Base-by-base conservation (phyloP, 1,140 invertebrate genomes). In the Tribolium madens region DNA sequence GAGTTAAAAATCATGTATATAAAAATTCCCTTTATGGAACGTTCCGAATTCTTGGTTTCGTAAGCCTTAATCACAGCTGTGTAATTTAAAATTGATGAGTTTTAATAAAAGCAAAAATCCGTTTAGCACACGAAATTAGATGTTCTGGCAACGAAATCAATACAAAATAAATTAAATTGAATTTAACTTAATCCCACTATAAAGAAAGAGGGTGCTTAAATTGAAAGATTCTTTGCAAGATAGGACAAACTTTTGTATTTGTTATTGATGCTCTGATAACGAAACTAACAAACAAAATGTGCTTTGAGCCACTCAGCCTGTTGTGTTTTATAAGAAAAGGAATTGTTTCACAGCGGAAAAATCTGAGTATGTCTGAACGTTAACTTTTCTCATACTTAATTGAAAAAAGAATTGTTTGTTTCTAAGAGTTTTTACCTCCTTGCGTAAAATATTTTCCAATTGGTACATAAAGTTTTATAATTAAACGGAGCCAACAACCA, bases 261-360 rank as follows among this genome's bases (percentile, higher is more conserved):
- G 53, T 60, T 60, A 60, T 60, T 60, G 53, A 60, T 60, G 53
- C 18, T 60, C n/a, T 60, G 53, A 60, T 60, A 60, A 60, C 53
- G 53, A 60, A 17, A 60, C 53, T 60, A 60, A 60, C 53, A 60
- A 60, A 21, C 53, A 13, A 60, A 60, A 60, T 31, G 53, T 31
- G 18, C 53, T 60, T 47, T 60, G 53, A 60, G 21, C 26, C 18
- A 10, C 53, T 26, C 53, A 26, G 21, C 50, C 21, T 17, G 10
- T 18, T 26, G 53, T 26, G 53, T 60, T 21, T 60, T 7, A 53
- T 53, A 53, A 12, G 50, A 14, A 53, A 7, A 53, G 14, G 15
- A 10, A 57, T 21, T 57, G 17, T 57, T 18, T 4, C 18, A 21
- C n/a, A n/a, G n/a, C n/a, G n/a, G n/a, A n/a, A n/a, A n/a, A n/a